phyloP scores from a whole-genome alignment of 2,113 vertebrate genomes.

The Daboia siamensis region DNA sequence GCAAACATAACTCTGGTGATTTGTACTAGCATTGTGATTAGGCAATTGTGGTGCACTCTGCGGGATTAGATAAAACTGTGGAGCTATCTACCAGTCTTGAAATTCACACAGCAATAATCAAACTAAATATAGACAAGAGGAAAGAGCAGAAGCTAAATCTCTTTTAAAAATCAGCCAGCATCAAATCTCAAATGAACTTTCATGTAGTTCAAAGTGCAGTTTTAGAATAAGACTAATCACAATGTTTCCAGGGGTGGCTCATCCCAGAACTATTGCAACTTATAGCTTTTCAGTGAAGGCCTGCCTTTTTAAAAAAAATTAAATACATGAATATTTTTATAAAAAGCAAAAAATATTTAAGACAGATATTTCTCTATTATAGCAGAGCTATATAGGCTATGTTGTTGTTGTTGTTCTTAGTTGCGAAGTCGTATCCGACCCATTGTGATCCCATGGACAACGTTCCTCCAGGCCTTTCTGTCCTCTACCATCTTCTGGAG shows the following conservation, averaged over 20 bases:
- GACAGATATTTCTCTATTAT: too few species aligned
- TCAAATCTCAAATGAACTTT: neutral
- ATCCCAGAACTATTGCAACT: neutral
- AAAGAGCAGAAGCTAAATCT: neutral
- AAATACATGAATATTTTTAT: neutral
- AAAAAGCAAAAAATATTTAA: too few species aligned
- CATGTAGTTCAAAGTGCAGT: neutral
- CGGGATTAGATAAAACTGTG: neutral
- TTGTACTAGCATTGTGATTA: neutral
- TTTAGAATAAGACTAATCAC: neutral
- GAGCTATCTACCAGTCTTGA: too few species aligned
- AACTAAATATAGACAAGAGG: neutral
- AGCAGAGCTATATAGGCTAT: too few species aligned
- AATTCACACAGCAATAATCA: neutral
- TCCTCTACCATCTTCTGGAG: too few species aligned
- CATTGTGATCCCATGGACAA: too few species aligned
- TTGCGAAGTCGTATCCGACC: too few species aligned
- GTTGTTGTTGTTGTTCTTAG: too few species aligned
- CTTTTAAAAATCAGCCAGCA: neutral
- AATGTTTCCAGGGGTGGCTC: neutral
- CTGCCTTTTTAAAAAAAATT: neutral
- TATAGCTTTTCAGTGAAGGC: neutral
- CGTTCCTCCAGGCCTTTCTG: too few species aligned
- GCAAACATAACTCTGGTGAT: neutral
- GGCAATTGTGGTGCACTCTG: neutral